phyloP scores from a whole-genome alignment of 2,113 vertebrate genomes.

The Oncorhynchus kisutch region DNA sequence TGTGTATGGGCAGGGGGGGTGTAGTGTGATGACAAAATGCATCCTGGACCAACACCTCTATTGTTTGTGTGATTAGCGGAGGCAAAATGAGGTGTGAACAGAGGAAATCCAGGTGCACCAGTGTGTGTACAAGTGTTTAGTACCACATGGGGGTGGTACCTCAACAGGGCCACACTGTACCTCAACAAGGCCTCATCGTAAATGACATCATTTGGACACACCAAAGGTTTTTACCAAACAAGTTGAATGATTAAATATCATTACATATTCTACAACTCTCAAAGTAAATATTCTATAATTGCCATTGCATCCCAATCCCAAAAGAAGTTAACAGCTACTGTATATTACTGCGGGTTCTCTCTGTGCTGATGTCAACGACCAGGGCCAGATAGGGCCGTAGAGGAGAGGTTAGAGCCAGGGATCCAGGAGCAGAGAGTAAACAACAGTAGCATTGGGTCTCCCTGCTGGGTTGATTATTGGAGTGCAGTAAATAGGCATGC shows the following conservation, averaged over 20 bases:
- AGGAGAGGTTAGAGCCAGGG: not conserved
- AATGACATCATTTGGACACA: conserved; percentile 18
- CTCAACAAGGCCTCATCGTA: conserved; percentile 27
- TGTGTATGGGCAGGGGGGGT: conserved; percentile 9
- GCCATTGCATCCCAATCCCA: no score
- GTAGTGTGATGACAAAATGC: conserved; percentile 61
- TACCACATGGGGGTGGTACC: conserved; percentile 18
- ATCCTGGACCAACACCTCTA: conserved; percentile 68
- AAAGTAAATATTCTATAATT: no score
- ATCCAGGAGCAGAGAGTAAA: conserved; percentile 53
- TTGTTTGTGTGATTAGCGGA: conserved; percentile 58
- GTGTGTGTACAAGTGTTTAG: conserved; percentile 5
- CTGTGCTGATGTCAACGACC: not conserved
- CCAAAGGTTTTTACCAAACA: not conserved
- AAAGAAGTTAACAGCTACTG: not conserved
- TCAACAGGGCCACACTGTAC: not conserved
- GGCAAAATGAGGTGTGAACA: conserved; percentile 58
- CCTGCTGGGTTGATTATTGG: conserved; percentile 69
- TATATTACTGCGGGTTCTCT: not conserved
- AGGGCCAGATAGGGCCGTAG: not conserved
- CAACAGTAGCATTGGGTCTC: conserved; percentile 51
- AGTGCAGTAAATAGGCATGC: conserved; percentile 59
- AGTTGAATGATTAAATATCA: no score
- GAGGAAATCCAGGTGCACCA: conserved; percentile 60
- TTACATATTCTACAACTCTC: no score